Conservation (phyloP, 2,888 invertebrate genomes). For the Brachypalpus laphriformis region DNA sequence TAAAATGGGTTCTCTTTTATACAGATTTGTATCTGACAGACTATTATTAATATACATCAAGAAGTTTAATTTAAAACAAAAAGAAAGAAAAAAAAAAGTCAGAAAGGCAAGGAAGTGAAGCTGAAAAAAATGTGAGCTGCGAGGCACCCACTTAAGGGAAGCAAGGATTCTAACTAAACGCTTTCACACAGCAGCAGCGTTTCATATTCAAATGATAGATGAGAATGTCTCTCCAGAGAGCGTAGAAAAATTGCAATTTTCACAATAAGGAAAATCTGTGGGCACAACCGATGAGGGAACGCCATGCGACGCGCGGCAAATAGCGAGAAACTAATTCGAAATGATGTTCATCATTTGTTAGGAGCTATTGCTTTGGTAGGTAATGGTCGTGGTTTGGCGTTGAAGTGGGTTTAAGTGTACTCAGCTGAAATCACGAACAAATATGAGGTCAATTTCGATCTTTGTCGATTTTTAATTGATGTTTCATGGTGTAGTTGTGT, state of each 20-base stretch:
- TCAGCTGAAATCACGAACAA: too few relatives aligned
- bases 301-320: conserved; percentile 38
- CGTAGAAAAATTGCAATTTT: conserved; percentile 66
- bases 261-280: conserved; percentile 43
- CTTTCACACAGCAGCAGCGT: conserved; percentile 4
- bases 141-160: conserved; percentile 23
- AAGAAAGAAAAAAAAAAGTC: background rate
- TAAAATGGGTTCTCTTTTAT: conserved; percentile 45
- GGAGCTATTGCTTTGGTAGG: conserved; percentile 4
- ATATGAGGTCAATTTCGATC: too few relatives aligned
- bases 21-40: conserved; percentile 72
- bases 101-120: conserved; percentile 14
- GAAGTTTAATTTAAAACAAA: conserved; percentile 58
- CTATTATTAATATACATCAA: conserved; percentile 70
- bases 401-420: background rate
- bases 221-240: conserved; percentile 51
- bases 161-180: conserved; percentile 17
- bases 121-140: conserved; percentile 27
- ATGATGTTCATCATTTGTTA: conserved; percentile 65
- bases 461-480: too few relatives aligned
- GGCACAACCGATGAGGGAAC: conserved; percentile 20
- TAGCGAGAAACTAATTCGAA: conserved; percentile 63
- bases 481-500: too few relatives aligned
- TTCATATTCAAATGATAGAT: conserved; percentile 69
- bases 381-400: too few relatives aligned